phyloP scores from a whole-genome alignment of 2,113 vertebrate genomes.

The Bombycilla garrulus region DNA sequence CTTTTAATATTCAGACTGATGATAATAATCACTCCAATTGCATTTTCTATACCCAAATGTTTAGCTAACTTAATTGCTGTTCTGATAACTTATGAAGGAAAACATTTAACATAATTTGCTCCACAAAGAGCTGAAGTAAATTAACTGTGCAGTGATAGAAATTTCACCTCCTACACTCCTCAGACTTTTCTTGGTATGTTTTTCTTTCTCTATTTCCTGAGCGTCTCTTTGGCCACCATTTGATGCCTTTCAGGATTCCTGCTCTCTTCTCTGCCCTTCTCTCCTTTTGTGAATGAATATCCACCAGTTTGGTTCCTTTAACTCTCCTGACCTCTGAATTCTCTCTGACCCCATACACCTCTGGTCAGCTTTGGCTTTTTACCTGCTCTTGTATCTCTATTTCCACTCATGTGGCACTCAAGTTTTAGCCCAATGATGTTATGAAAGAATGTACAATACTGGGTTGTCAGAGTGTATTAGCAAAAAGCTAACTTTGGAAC shows the following conservation, averaged over 20 bases:
- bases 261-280: background rate
- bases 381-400: background rate
- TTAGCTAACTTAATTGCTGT: background rate
- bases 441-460: background rate
- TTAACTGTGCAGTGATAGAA: background rate
- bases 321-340: background rate
- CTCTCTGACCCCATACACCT: background rate
- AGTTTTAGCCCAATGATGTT: background rate
- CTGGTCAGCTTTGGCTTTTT: background rate
- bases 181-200: background rate
- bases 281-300: background rate
- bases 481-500: background rate
- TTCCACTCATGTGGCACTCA: background rate
- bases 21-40: background rate
- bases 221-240: background rate
- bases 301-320: background rate
- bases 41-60: background rate
- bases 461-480: background rate
- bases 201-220: background rate
- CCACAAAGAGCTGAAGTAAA: background rate
- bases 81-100: background rate
- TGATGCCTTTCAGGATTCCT: background rate
- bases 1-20: background rate
- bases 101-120: background rate
- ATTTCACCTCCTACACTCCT: background rate